phyloP scores from a whole-genome alignment of 92 coral and sea anemone species.

The Zoanthus gigantus region DNA sequence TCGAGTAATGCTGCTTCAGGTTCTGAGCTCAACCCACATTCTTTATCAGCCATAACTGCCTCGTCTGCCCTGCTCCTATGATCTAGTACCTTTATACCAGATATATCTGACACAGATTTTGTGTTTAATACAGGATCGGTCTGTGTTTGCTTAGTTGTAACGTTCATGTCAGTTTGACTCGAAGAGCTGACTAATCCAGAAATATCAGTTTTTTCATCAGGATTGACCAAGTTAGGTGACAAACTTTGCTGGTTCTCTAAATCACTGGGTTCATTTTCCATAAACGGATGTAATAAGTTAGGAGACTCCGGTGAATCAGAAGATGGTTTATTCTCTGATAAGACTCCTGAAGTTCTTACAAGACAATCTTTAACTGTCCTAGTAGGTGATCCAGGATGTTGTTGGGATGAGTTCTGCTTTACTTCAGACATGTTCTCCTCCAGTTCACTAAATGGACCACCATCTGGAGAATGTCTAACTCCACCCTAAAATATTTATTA shows the following conservation, averaged over 20 bases:
- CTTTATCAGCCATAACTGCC: neutral
- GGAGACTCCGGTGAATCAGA: slow-evolving; percentile 46
- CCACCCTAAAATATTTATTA: slow-evolving; percentile 51
- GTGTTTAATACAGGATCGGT: neutral
- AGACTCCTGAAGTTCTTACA: neutral
- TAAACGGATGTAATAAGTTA: slow-evolving; percentile 54
- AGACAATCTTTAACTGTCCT: neutral
- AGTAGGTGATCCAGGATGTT: slow-evolving; percentile 12
- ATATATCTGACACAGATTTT: slow-evolving; percentile 16
- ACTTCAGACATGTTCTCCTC: slow-evolving; percentile 53
- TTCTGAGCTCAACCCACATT: neutral
- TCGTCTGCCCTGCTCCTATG: neutral
- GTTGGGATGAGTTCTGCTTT: slow-evolving; percentile 33
- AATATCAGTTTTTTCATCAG: slow-evolving; percentile 21
- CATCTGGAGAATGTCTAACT: slow-evolving; percentile 91
- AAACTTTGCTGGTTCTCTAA: neutral
- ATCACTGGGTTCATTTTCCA: neutral
- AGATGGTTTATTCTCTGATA: slow-evolving; percentile 11
- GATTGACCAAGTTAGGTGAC: slow-evolving; percentile 46
- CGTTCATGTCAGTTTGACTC: slow-evolving; percentile 20
- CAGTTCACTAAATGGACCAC: slow-evolving; percentile 70
- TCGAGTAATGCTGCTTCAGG: slow-evolving; percentile 7
- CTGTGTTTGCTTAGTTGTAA: slow-evolving; percentile 13
- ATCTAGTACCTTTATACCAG: neutral
- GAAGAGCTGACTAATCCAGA: slow-evolving; percentile 17